Evolutionary conservation across 2,113 vertebrate genomes (phyloP), one percentile per base, ranked within the genome.

Genomic region (Pygoscelis adeliae): DNA sequence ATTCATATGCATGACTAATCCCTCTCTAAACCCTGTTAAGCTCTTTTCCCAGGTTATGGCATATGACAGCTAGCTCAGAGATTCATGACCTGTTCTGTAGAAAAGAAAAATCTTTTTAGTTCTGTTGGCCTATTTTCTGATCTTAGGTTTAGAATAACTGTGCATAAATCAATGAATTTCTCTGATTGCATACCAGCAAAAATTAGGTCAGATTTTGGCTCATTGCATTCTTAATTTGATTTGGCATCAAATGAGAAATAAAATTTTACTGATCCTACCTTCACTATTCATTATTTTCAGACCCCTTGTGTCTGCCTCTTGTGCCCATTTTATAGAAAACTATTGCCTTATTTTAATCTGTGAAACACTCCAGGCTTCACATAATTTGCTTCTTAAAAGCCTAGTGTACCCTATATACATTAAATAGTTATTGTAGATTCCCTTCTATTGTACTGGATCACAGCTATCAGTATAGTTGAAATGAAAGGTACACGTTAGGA

Each of bases 1-100:
- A 84, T 92, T 95, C 65, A 61, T 91, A 89, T 56, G 69, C 65
- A 81, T 89, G 63, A 92, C 76, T 95, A 95, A 97, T 96, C 91
- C 52, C 27, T 82, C 63, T 94, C 36, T 89, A 86, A 94, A 96
- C 84, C 92, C 83, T 71, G 44, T 92, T 93, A 96, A 96, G 79
- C 46, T 95, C 71, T 97, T 95, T 93, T 56, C 69, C 50, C 73
- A 61, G 90, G 59, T 92, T 86, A 27, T 74, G 77, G 50, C 52
- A 32, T 92, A 50, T 74, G 88, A 85, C 74, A 72, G 1, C 58
- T 76, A 82, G 70, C 61, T 89, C 65, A 87, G 16, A 56, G 73
- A 89, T 87, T 71, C 65, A 42, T 69, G 83, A 89, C 77, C 50
- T 94, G 23, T 21, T 93, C 78, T 76, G 22, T n/a, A 78, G 77